phyloP scores from a whole-genome alignment of 2,797 vertebrate species.

The Catostomus latipinnis region DNA sequence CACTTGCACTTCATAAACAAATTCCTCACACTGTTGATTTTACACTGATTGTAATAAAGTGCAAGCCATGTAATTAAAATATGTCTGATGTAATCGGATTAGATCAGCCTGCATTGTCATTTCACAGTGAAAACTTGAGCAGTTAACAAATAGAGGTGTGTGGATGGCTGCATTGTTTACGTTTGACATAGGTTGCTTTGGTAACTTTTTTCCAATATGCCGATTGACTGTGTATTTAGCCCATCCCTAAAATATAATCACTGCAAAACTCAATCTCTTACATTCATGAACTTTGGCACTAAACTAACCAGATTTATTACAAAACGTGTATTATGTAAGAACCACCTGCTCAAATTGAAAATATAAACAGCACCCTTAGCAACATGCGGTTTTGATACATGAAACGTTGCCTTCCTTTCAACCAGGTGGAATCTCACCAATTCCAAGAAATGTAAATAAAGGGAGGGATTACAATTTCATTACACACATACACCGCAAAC shows the following conservation, averaged over 20 bases:
- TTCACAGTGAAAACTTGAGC: neutral
- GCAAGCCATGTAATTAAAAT: constrained; percentile 31
- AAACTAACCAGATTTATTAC: constrained; percentile 36
- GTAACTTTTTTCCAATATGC: constrained; percentile 17
- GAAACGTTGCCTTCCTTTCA: constrained; percentile 21
- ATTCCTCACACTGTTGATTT: neutral
- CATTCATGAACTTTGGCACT: constrained; percentile 50
- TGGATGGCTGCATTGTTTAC: neutral
- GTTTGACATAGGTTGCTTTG: neutral
- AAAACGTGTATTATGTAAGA: constrained; percentile 64
- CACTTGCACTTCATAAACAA: constrained; percentile 34
- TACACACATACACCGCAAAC: neutral
- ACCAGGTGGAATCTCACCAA: neutral
- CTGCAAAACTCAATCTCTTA: constrained; percentile 34
- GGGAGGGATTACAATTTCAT: neutral
- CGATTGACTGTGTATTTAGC: neutral
- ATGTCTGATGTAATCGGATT: constrained; percentile 40
- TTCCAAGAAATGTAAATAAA: constrained; percentile 20
- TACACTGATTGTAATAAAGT: neutral
- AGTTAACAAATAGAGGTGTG: neutral
- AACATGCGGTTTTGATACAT: constrained; percentile 17
- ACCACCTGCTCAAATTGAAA: constrained; percentile 60
- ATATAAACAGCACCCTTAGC: constrained; percentile 55
- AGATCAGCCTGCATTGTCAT: neutral
- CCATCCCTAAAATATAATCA: constrained; percentile 22